These are phyloP conservation scores for Chrysotoxum bicinctum DNA, from an alignment of 2,888 invertebrate genomes.

Conservation along the genomic window DNA sequence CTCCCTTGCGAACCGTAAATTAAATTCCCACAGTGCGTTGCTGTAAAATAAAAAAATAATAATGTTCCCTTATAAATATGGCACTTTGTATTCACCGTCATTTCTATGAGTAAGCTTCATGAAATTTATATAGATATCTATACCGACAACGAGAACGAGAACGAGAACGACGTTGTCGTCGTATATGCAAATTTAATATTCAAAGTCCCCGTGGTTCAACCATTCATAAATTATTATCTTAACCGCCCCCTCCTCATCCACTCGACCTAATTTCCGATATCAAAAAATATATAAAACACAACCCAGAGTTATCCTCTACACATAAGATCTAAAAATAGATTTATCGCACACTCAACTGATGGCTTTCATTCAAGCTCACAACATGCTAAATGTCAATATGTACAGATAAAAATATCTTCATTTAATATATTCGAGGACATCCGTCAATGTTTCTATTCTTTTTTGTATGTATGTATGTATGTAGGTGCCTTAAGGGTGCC, in stretches of 20 bases:
- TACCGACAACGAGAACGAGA: background rate
- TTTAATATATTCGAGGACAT: conserved; percentile 34
- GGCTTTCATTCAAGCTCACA: conserved; percentile 26
- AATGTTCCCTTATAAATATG: background rate
- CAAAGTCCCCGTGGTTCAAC: conserved; percentile 35
- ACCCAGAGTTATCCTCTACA: background rate
- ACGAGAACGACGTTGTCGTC: background rate
- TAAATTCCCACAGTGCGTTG: conserved; percentile 3
- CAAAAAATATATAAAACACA: conserved; percentile 35
- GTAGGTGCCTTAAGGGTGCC: background rate
- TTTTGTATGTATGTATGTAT: background rate
- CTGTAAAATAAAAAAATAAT: background rate
- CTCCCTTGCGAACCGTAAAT: conserved; percentile 9
- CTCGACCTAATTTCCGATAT: conserved; percentile 61
- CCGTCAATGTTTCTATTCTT: conserved; percentile 56
- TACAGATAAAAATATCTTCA: conserved; percentile 14
- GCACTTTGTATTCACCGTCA: conserved; percentile 10
- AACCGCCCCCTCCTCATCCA: background rate
- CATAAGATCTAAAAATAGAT: conserved; percentile 12
- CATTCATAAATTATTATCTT: conserved; percentile 37
- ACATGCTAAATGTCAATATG: conserved; percentile 12
- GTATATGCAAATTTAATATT: conserved; percentile 42
- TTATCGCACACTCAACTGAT: conserved; percentile 19
- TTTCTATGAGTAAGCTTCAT: conserved; percentile 13
- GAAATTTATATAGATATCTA: background rate